These are phyloP conservation scores for Acleris holmiana DNA, from an alignment of 2,888 invertebrate genomes.

Conservation along the genomic window DNA sequence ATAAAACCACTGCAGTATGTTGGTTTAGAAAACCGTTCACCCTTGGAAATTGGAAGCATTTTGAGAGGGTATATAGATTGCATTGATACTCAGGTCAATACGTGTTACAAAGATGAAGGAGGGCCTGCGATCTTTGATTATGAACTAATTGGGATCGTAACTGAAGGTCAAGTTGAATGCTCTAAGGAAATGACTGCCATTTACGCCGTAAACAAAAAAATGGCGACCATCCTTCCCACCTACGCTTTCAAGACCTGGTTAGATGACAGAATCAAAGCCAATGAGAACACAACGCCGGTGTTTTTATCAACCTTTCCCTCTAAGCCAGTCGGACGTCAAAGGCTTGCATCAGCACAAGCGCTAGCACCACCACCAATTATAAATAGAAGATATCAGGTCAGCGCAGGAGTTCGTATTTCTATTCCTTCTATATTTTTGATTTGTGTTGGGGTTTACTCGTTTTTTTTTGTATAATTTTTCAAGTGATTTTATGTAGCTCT, in stretches of 20 bases:
- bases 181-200: slow-evolving; percentile 62
- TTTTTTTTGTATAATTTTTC: no score
- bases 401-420: no score
- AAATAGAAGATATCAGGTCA: no score
- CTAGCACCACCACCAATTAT: no score
- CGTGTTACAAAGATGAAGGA: slow-evolving; percentile 73
- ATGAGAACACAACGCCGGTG: slow-evolving; percentile 54
- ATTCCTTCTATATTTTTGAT: no score
- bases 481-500: no score
- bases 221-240: slow-evolving; percentile 64
- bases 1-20: slow-evolving; percentile 64
- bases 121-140: slow-evolving; percentile 68
- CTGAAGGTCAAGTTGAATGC: slow-evolving; percentile 64
- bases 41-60: slow-evolving; percentile 40
- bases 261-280: slow-evolving; percentile 66
- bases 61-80: slow-evolving; percentile 67
- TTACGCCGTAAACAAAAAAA: slow-evolving; percentile 65
- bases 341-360: no score
- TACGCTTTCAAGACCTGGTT: slow-evolving; percentile 72
- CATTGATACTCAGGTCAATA: slow-evolving; percentile 68
- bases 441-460: no score
- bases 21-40: slow-evolving; percentile 62
- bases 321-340: slow-evolving; percentile 44
- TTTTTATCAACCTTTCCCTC: slow-evolving; percentile 57
- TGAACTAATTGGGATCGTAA: slow-evolving; percentile 68